phyloP scores from a whole-genome alignment of 35 echinoderm and acorn worm genomes.

The Ophioderma brevispina region DNA sequence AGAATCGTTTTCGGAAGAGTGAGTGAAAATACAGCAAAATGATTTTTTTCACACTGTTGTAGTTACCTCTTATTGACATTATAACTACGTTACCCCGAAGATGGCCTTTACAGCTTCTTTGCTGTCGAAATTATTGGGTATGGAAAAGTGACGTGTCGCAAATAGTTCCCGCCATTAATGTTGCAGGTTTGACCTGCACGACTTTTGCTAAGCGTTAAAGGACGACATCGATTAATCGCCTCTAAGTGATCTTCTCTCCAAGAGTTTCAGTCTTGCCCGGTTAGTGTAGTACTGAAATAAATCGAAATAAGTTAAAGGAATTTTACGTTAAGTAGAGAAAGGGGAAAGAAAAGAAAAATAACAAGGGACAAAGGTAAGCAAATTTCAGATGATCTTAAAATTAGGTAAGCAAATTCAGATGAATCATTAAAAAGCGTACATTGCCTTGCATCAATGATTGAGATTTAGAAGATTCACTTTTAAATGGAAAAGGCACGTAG shows the following conservation, averaged over 20 bases:
- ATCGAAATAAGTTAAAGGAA: background rate
- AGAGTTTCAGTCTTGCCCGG: constrained; percentile 53
- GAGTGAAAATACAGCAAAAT: no score
- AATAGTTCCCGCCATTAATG: constrained; percentile 81
- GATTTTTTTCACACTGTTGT: no score
- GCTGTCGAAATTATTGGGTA: constrained; percentile 21
- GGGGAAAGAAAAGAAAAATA: background rate
- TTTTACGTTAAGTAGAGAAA: background rate
- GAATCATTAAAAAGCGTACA: background rate
- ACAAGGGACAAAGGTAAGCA: background rate
- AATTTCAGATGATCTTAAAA: background rate
- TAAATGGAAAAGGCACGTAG: no score
- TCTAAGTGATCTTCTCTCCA: constrained; percentile 55
- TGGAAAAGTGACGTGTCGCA: constrained; percentile 58
- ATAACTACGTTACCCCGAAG: constrained; percentile 69
- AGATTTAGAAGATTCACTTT: no score
- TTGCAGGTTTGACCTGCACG: constrained; percentile 53
- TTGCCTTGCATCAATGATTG: background rate
- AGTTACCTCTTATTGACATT: no score
- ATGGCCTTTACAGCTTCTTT: constrained; percentile 13
- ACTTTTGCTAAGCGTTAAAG: constrained; percentile 62
- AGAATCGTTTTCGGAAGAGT: no score
- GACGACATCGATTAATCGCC: constrained; percentile 45
- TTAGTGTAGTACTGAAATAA: constrained; percentile 66
- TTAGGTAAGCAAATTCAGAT: background rate